phyloP scores from a whole-genome alignment of 2,797 vertebrate species.

The Melanogrammus aeglefinus region DNA sequence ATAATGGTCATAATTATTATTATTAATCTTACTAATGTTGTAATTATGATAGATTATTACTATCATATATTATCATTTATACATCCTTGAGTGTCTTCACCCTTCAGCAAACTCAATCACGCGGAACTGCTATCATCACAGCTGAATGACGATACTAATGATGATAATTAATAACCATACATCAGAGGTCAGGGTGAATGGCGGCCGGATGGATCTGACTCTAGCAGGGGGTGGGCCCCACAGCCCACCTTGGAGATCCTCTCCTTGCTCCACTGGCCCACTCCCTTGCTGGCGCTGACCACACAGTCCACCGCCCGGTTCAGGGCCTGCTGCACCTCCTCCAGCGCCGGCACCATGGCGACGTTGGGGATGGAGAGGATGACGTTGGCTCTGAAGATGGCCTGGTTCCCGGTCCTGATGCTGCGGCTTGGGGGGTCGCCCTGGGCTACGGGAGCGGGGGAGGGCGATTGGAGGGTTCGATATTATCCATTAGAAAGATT shows the following conservation, averaged over 20 bases:
- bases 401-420: conserved; percentile 60
- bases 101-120: neutral
- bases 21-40: neutral
- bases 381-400: conserved; percentile 83
- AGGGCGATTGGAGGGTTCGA: neutral
- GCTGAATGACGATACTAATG: too few species aligned
- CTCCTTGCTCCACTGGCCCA: conserved; percentile 87
- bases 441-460: conserved; percentile 60
- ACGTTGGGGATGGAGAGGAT: conserved; percentile 86
- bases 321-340: conserved; percentile 88
- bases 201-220: too few species aligned
- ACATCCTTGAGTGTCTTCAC: neutral
- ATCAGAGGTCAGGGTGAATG: too few species aligned
- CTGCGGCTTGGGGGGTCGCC: conserved; percentile 54
- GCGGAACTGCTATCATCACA: too few species aligned
- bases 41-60: neutral
- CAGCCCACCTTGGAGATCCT: conserved; percentile 79
- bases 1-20: neutral
- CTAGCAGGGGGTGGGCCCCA: neutral
- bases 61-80: neutral
- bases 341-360: conserved; percentile 80
- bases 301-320: conserved; percentile 82
- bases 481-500: neutral
- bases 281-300: conserved; percentile 83
- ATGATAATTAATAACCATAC: too few species aligned